Evolutionary conservation across 1,140 invertebrate genomes (phyloP).

Genomic region (Semibalanus balanoides): DNA sequence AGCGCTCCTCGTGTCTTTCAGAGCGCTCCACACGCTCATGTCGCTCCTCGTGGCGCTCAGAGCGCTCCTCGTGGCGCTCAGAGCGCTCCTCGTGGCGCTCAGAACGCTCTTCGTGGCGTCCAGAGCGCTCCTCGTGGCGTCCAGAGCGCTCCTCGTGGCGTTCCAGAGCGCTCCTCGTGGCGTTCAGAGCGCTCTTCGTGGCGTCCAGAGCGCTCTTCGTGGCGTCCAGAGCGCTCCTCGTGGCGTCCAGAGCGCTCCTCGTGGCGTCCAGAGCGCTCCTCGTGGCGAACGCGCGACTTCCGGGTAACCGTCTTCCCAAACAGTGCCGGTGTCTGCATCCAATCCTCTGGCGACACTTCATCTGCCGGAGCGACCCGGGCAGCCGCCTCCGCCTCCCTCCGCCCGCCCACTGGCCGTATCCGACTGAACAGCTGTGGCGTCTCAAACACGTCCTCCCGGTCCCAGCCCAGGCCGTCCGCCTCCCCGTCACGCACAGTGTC

Average conservation of each 20-base stretch:
- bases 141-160: not conserved
- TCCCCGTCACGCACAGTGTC: too few relatives aligned
- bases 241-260: not conserved
- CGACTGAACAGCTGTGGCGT: not conserved
- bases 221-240: not conserved
- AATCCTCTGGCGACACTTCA: not conserved
- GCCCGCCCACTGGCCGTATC: too few relatives aligned
- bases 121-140: not conserved
- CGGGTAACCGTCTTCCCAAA: not conserved
- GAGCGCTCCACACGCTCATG: too few relatives aligned
- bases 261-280: not conserved
- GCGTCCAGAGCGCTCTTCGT: not conserved
- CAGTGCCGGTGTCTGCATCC: not conserved
- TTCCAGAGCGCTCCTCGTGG: too few relatives aligned
- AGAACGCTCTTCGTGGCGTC: not conserved
- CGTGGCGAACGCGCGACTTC: too few relatives aligned
- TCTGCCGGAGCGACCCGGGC: too few relatives aligned
- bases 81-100: too few relatives aligned
- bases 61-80: not conserved
- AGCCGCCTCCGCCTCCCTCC: too few relatives aligned
- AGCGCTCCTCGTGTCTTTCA: too few relatives aligned
- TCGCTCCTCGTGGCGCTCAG: not conserved
- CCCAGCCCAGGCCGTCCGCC: too few relatives aligned
- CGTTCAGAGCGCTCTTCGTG: not conserved
- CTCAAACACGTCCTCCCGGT: not conserved